phyloP scores from a whole-genome alignment of 2,888 invertebrate species.

The Parasteatoda lunata region DNA sequence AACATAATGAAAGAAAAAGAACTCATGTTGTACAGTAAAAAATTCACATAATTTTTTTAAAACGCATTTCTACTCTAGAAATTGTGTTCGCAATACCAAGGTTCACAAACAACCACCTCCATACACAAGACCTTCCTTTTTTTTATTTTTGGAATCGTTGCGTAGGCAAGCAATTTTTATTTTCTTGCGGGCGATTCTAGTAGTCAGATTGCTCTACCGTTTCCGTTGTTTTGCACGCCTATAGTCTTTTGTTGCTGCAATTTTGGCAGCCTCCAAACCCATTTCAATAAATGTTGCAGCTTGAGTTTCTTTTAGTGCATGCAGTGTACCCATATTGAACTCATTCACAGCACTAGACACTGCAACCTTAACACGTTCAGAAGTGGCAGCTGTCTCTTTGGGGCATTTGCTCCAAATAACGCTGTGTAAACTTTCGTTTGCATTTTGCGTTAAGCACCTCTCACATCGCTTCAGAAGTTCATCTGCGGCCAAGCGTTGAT shows the following conservation, averaged over 20 bases:
- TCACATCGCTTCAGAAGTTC: slow-evolving; percentile 2
- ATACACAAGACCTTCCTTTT: slow-evolving; percentile 15
- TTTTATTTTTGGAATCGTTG: neutral
- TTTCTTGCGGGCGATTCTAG: neutral
- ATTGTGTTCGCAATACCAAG: no score
- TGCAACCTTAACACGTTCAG: neutral
- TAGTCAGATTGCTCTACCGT: neutral
- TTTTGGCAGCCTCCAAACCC: neutral
- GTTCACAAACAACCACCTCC: neutral
- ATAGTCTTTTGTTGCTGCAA: neutral
- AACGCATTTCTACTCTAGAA: no score
- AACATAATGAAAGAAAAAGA: no score
- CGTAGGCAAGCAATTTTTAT: slow-evolving; percentile 4
- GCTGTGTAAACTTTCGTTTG: slow-evolving; percentile 16
- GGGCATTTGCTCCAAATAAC: slow-evolving; percentile 7
- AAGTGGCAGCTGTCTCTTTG: neutral
- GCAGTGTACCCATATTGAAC: slow-evolving; percentile 9
- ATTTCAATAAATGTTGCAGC: neutral
- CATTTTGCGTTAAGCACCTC: slow-evolving; percentile 14
- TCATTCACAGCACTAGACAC: slow-evolving; percentile 11
- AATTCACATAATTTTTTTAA: no score
- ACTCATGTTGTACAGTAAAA: no score
- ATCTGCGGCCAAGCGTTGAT: slow-evolving; percentile 10
- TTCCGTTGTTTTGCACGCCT: neutral
- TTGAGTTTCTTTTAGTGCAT: neutral